Percentiles rank a stretch among this genome's conserved stretches.
These are phyloP conservation scores for Eristalis pertinax DNA, from an alignment of 2,888 invertebrate species.

Conservation along the genomic window DNA sequence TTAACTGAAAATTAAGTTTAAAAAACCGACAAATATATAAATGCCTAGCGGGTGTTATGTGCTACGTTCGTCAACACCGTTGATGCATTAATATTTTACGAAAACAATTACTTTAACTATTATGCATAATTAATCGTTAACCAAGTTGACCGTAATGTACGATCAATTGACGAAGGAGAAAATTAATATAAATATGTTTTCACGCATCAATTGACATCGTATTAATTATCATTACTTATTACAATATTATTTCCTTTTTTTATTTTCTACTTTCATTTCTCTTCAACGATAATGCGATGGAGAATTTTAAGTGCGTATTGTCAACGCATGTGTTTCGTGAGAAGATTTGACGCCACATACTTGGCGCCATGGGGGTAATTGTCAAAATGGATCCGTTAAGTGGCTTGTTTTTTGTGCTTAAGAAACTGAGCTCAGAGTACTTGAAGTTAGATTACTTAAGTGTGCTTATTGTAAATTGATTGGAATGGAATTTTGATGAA, in stretches of 20 bases:
- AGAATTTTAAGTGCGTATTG: neutral
- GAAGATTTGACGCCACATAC: neutral
- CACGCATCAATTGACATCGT: constrained; percentile 61
- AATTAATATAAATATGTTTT: constrained; percentile 63
- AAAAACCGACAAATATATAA: neutral
- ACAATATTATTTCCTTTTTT: neutral
- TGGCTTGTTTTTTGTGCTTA: neutral
- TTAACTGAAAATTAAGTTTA: constrained; percentile 2
- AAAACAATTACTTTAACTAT: constrained; percentile 8
- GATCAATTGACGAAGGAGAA: constrained; percentile 45
- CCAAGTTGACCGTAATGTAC: constrained; percentile 1
- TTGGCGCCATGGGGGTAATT: constrained; percentile 1
- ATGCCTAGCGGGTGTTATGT: neutral
- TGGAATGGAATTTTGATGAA: neutral
- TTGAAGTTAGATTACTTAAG: neutral
- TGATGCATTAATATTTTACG: neutral
- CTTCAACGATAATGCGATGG: neutral
- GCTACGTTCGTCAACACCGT: neutral
- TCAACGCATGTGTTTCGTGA: neutral
- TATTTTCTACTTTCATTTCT: neutral
- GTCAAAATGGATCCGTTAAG: neutral
- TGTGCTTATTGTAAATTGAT: neutral
- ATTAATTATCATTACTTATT: constrained; percentile 64
- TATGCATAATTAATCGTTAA: constrained; percentile 24
- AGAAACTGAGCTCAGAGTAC: neutral